phyloP scores from a whole-genome alignment of 2,113 vertebrate genomes.

The Elgaria multicarinata region DNA sequence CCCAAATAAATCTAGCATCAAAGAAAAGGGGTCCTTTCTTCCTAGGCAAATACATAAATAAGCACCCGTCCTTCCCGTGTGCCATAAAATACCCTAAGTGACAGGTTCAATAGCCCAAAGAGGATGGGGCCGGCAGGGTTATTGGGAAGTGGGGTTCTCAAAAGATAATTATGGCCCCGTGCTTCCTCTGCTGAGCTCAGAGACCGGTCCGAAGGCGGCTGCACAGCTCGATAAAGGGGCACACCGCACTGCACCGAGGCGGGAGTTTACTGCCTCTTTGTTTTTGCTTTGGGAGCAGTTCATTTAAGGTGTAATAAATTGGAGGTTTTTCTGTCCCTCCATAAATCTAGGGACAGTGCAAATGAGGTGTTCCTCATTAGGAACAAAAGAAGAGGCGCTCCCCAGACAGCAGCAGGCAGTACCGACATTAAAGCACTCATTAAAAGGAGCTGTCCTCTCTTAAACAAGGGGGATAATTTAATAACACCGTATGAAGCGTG shows the following conservation, averaged over 20 bases:
- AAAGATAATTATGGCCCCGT: constrained; percentile 59
- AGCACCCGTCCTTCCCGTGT: not conserved
- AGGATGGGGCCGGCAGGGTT: constrained; percentile 53
- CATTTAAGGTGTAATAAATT: constrained; percentile 80
- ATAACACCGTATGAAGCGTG: constrained; percentile 61
- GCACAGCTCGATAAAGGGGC: constrained; percentile 66
- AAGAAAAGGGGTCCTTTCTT: constrained; percentile 40
- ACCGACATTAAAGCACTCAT: constrained; percentile 69
- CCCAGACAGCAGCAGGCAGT: constrained; percentile 58
- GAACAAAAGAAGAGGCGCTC: constrained; percentile 69
- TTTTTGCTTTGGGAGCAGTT: constrained; percentile 78
- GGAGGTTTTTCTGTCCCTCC: constrained; percentile 57
- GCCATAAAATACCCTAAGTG: constrained; percentile 56
- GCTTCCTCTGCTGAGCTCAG: constrained; percentile 55
- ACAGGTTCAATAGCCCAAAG: constrained; percentile 50
- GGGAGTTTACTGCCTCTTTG: constrained; percentile 70
- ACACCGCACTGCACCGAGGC: constrained; percentile 52
- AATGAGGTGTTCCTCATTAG: constrained; percentile 80
- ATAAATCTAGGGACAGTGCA: constrained; percentile 78
- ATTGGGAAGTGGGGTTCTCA: constrained; percentile 59
- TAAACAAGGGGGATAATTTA: constrained; percentile 65
- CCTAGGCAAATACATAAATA: not conserved
- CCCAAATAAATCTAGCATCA: constrained; percentile 42
- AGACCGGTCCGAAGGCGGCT: constrained; percentile 57
- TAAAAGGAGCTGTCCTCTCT: constrained; percentile 65